A percentile compares a stretch with the other conserved stretches of the same genome.
phyloP scores from a whole-genome alignment of 2,113 vertebrate species.

The Myodes glareolus region DNA sequence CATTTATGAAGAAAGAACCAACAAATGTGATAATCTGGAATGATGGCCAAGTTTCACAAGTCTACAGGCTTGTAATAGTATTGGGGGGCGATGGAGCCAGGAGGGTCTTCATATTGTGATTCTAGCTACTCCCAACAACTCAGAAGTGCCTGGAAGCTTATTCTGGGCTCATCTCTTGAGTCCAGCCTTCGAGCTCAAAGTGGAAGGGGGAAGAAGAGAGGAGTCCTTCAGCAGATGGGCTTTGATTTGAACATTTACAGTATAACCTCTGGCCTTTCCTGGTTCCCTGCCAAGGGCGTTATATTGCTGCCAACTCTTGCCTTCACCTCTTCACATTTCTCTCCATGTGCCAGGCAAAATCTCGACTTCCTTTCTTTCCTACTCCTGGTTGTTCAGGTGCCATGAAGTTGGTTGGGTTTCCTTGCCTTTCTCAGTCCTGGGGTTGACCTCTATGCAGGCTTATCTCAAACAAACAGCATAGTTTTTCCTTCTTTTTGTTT shows the following conservation, averaged over 20 bases:
- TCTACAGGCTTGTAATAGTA: not conserved
- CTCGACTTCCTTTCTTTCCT: not conserved
- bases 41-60: not conserved
- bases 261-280: not conserved
- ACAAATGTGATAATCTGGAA: not conserved
- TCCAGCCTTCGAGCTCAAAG: not conserved
- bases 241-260: not conserved
- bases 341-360: not conserved
- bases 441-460: not conserved
- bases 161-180: not conserved
- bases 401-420: not conserved
- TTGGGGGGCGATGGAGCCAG: not conserved
- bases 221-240: not conserved
- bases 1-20: not conserved
- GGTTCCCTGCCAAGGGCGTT: not conserved
- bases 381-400: not conserved
- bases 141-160: not conserved
- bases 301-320: not conserved
- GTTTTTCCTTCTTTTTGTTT: not conserved
- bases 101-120: not conserved
- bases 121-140: not conserved
- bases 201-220: not conserved
- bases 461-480: not conserved
- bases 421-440: not conserved
- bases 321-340: not conserved